These are phyloP conservation scores for Craniophora ligustri DNA, from an alignment of 2,888 invertebrate species.

Conservation along the genomic window DNA sequence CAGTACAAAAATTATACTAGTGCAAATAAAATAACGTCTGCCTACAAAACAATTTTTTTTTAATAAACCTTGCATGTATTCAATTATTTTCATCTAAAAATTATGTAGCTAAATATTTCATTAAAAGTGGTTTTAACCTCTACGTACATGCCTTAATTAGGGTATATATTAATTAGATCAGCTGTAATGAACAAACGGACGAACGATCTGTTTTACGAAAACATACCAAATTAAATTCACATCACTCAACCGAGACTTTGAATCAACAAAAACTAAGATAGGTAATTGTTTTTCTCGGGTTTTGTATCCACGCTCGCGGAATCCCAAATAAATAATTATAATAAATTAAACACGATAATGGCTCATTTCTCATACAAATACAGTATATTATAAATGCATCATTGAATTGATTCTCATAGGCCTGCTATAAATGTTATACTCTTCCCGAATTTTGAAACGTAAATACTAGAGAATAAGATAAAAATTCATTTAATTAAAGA, in stretches of 20 bases:
- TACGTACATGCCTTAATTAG: not conserved
- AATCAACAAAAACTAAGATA: not conserved
- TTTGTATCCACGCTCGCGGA: not conserved
- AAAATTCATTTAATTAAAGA: constrained; percentile 28
- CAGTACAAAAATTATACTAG: too few species aligned
- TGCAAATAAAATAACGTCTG: too few species aligned
- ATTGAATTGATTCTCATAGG: constrained; percentile 38
- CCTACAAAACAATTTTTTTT: too few species aligned
- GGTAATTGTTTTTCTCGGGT: not conserved
- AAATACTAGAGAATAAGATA: not conserved
- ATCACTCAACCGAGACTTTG: not conserved
- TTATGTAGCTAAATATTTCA: too few species aligned
- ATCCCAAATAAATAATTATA: constrained; percentile 20
- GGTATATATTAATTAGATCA: constrained; percentile 11
- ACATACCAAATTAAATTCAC: constrained; percentile 22
- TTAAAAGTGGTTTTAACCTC: not conserved
- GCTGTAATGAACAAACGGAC: not conserved
- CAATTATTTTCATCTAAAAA: too few species aligned
- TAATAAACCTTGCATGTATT: too few species aligned
- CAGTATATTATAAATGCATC: constrained; percentile 45
- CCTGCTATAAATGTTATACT: constrained; percentile 38
- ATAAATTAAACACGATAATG: constrained; percentile 45
- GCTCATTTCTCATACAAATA: constrained; percentile 41
- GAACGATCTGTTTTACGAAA: constrained; percentile 5
- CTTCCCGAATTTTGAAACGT: constrained; percentile 24